Conservation (phyloP, 2,888 invertebrate genomes). For the Trypoxylon attenuatum region DNA sequence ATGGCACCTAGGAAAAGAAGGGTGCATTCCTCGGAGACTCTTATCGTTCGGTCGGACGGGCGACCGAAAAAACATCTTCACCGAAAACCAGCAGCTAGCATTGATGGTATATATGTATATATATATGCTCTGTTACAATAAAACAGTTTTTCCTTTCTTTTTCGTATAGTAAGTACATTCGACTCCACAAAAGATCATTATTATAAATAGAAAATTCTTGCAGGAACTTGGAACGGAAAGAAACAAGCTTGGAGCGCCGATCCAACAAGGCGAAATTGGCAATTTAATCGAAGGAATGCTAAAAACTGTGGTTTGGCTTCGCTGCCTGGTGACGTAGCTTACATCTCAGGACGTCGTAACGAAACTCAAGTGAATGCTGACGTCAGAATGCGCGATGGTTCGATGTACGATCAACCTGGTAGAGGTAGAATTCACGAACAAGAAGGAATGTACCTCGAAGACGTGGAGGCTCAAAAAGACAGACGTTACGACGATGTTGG, state of each 20-base stretch:
- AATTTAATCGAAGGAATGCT: slow-evolving; percentile 82
- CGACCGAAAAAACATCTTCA: slow-evolving; percentile 67
- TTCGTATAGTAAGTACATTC: too few relatives aligned
- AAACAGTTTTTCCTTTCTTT: too few relatives aligned
- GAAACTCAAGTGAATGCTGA: slow-evolving; percentile 47
- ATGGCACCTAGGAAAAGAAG: slow-evolving; percentile 80
- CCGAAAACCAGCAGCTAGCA: slow-evolving; percentile 56
- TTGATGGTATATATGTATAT: slow-evolving; percentile 63
- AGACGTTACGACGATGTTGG: slow-evolving; percentile 77
- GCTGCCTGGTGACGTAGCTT: slow-evolving; percentile 68
- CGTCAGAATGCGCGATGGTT: slow-evolving; percentile 50
- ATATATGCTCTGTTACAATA: too few relatives aligned
- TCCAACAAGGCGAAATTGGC: slow-evolving; percentile 81
- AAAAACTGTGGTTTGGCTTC: slow-evolving; percentile 65
- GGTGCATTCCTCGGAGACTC: slow-evolving; percentile 69
- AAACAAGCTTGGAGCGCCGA: slow-evolving; percentile 93
- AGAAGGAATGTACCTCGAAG: slow-evolving; percentile 79
- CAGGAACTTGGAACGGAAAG: slow-evolving; percentile 59
- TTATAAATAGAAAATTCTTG: neutral
- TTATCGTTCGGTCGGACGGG: slow-evolving; percentile 63
- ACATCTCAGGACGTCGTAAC: slow-evolving; percentile 41
- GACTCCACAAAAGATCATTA: too few relatives aligned
- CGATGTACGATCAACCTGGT: slow-evolving; percentile 34
- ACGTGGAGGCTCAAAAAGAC: slow-evolving; percentile 77
- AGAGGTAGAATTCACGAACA: slow-evolving; percentile 42